Evolutionary conservation across 2,888 invertebrate species (phyloP), one percentile per base, ranked within the genome.

Genomic region (Atrina japonica): DNA sequence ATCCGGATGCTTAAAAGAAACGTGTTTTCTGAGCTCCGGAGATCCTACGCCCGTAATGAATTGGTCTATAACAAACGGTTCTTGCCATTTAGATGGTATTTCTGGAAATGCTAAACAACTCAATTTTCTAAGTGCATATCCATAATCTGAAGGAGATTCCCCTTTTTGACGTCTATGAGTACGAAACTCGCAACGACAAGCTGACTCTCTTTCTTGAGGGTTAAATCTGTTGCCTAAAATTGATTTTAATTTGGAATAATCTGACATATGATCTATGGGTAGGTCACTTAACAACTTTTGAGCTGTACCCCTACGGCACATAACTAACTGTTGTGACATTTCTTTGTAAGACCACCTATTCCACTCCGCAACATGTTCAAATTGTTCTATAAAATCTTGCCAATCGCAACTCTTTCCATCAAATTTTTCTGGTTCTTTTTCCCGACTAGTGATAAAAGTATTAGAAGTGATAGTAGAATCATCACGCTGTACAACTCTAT

Each of bases 371-470:
- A 75, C 75, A 50, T 60, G 65, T 52, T 76, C 80, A 71, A 80
- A 80, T 66, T 76, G 73, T 16, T 76, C 68, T 3, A 76, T 61
- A 53, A 74, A 80, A 55, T 77, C 77, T n/a, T 52, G 18, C 76
- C 70, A 77, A 16, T 77, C 75, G 7, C 55, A 52, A 18, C 35
- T 55, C 56, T 59, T 60, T 5, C 76, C 75, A 70, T 79, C 75
- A 66, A 68, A 77, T 35, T 61, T 74, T 29, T 77, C 75, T 27
- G 75, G 74, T 25, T 77, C 68, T 49, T 77, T 76, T 58, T 70
- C n/a, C n/a, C n/a, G n/a, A n/a, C n/a, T n/a, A n/a, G n/a, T n/a
- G n/a, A n/a, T n/a, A n/a, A n/a, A n/a, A n/a, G n/a, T n/a, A n/a
- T n/a, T n/a, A n/a, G n/a, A n/a, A n/a, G n/a, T n/a, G n/a, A n/a